Evolutionary conservation across 2,113 vertebrate genomes (phyloP).

Genomic region (Ellobius talpinus): DNA sequence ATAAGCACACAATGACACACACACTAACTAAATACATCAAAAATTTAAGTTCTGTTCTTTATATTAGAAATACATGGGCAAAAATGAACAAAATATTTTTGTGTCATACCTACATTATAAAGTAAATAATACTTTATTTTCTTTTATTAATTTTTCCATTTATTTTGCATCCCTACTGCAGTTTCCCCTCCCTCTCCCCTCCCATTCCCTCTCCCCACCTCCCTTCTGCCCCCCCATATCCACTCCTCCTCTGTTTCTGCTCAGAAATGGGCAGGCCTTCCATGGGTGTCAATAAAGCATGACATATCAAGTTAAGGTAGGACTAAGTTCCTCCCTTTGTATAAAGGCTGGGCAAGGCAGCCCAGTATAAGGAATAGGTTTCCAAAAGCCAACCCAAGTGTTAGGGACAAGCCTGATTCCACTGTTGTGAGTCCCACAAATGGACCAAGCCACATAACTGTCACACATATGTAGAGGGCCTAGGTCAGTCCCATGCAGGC

Average conservation of each 20-base stretch:
- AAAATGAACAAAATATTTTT: background rate
- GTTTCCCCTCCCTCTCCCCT: background rate
- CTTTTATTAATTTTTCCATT: background rate
- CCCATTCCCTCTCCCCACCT: background rate
- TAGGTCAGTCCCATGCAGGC: background rate
- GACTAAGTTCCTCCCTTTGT: background rate
- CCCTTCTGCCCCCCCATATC: background rate
- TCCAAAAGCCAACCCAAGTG: background rate
- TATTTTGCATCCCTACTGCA: background rate
- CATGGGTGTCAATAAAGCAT: background rate
- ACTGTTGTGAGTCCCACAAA: background rate
- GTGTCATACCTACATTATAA: background rate
- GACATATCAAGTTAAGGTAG: background rate
- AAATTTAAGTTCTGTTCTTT: background rate
- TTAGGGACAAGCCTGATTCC: background rate
- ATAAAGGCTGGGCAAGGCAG: background rate
- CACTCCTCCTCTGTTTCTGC: background rate
- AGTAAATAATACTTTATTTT: background rate
- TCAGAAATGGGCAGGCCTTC: background rate
- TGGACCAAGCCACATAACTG: background rate
- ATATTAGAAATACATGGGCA: background rate
- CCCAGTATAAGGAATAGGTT: background rate
- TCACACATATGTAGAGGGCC: background rate
- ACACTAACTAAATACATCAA: background rate
- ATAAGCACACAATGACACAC: background rate